Conservation (phyloP, 92 coral and sea anemone genomes). For the Phenganax stokvisi region DNA sequence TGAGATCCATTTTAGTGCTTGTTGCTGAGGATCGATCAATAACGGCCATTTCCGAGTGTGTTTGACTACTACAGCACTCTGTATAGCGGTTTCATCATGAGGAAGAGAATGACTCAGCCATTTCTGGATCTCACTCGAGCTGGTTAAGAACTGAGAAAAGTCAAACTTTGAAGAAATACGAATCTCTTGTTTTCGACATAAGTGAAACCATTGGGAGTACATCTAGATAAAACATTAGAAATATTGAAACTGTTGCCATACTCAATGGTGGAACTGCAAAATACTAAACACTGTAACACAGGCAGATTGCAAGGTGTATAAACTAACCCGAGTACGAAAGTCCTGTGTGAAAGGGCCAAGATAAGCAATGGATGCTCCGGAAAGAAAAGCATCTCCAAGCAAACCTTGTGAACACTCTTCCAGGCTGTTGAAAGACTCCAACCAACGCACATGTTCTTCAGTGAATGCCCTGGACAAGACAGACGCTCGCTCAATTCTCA, state of each 20-base stretch:
- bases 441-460: conserved; percentile 96
- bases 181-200: conserved; percentile 58
- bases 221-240: conserved; percentile 19
- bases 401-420: conserved; percentile 56
- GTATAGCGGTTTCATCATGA: conserved; percentile 70
- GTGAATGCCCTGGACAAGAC: conserved; percentile 72
- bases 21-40: conserved; percentile 93
- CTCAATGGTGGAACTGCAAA: no score
- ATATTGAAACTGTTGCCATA: background rate
- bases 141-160: conserved; percentile 74
- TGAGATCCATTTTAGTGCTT: conserved; percentile 84
- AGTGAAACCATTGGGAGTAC: conserved; percentile 63
- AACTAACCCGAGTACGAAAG: conserved; percentile 46
- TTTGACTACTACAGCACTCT: conserved; percentile 75
- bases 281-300: no score
- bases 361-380: conserved; percentile 77
- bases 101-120: conserved; percentile 82
- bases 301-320: no score
- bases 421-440: conserved; percentile 55
- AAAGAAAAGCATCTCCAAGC: conserved; percentile 76
- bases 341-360: conserved; percentile 79
- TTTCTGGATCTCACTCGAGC: conserved; percentile 73
- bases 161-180: conserved; percentile 73
- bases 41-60: conserved; percentile 95
- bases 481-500: conserved; percentile 80